Conservation (phyloP, 2,888 invertebrate genomes). For the Xanthorhoe designata region DNA sequence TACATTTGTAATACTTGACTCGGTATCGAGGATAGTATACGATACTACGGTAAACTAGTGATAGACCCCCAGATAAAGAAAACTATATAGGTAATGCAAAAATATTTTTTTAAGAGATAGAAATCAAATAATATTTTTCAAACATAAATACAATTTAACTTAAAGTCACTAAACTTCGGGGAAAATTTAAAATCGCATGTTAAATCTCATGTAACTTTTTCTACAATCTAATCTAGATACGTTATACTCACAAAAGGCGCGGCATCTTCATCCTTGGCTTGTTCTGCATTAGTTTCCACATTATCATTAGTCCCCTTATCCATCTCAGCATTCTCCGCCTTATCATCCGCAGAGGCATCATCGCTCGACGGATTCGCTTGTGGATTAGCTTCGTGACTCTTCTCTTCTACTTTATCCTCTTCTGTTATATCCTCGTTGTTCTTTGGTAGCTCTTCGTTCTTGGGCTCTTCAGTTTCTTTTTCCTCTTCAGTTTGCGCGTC, state of each 20-base stretch:
- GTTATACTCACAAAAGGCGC: conserved; percentile 71
- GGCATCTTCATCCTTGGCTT: conserved; percentile 73
- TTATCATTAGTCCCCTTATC: conserved; percentile 78
- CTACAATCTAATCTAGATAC: no score
- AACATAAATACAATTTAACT: no score
- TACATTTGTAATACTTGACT: no score
- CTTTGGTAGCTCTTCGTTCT: conserved; percentile 67
- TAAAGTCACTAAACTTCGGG: no score
- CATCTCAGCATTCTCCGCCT: conserved; percentile 80
- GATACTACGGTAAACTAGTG: no score
- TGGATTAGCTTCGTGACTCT: conserved; percentile 78
- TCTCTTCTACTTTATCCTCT: conserved; percentile 74
- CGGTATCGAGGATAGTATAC: no score
- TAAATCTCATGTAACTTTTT: no score
- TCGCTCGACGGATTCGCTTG: conserved; percentile 80
- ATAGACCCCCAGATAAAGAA: no score
- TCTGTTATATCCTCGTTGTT: conserved; percentile 75
- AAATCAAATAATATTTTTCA: no score
- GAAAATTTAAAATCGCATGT: no score
- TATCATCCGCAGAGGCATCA: conserved; percentile 78
- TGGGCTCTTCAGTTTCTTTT: conserved; percentile 50
- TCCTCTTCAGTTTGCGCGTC: conserved; percentile 53
- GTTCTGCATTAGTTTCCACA: conserved; percentile 79
- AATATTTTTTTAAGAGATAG: no score
- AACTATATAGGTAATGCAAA: no score